Conservation (phyloP, 2,797 vertebrate species). For the Sebastes ruberrimus region DNA sequence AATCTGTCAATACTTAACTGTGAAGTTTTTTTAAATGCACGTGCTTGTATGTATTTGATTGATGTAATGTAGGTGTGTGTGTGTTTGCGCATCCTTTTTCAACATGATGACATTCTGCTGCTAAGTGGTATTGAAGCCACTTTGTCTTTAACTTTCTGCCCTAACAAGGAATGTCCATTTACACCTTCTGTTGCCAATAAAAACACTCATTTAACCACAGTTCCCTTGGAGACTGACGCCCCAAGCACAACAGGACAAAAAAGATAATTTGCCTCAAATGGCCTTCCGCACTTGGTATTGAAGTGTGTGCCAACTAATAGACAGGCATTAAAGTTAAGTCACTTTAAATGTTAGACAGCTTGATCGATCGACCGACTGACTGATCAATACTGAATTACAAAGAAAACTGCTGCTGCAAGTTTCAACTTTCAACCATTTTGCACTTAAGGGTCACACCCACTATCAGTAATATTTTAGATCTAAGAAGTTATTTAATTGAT, state of each 20-base stretch:
- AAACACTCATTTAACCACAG: constrained; percentile 27
- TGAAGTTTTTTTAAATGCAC: background rate
- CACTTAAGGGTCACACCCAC: background rate
- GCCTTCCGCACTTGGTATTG: background rate
- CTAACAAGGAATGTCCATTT: constrained; percentile 50
- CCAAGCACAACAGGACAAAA: constrained; percentile 48
- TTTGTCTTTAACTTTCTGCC: constrained; percentile 44
- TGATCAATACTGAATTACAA: background rate
- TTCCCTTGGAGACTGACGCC: constrained; percentile 33
- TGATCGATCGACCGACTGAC: background rate
- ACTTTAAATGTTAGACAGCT: background rate
- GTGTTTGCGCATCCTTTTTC: background rate
- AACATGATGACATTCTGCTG: constrained; percentile 30
- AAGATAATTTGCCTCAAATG: constrained; percentile 24
- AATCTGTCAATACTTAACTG: constrained; percentile 12
- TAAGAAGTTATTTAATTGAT: background rate
- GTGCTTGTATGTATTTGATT: background rate
- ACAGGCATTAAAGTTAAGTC: background rate
- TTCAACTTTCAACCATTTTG: background rate
- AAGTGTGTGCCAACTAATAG: background rate
- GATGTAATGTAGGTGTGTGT: background rate
- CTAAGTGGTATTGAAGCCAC: constrained; percentile 37
- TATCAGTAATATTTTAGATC: background rate
- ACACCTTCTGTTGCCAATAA: constrained; percentile 51
- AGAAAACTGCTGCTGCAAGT: background rate